A percentile compares a stretch with the other conserved stretches of the same genome.
These are phyloP conservation scores for Ormyrus nitidulus DNA, from an alignment of 2,888 invertebrate genomes.

Conservation along the genomic window DNA sequence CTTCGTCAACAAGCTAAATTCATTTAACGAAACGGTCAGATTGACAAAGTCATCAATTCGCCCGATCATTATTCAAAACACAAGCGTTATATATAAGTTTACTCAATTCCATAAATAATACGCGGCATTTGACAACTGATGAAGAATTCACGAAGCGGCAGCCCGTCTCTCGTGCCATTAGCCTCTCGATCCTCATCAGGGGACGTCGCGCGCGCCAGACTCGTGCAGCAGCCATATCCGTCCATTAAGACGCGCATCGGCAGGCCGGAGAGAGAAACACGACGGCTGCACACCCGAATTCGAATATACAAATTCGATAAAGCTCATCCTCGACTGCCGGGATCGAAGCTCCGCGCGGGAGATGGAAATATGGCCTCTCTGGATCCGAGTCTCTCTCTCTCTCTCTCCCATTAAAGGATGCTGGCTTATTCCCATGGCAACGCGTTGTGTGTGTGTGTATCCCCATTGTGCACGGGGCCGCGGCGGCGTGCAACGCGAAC, in stretches of 20 bases:
- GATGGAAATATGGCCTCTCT: background rate
- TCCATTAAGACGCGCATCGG: too few species aligned
- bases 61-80: too few species aligned
- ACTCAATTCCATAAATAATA: too few species aligned
- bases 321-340: slow-evolving; percentile 1
- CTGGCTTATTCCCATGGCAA: slow-evolving; percentile 69
- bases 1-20: too few species aligned
- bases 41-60: too few species aligned
- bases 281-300: slow-evolving; percentile 15
- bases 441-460: slow-evolving; percentile 50
- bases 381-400: slow-evolving; percentile 55
- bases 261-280: too few species aligned
- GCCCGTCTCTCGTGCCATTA: background rate
- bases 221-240: too few species aligned
- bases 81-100: too few species aligned
- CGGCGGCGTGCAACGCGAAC: slow-evolving; percentile 1
- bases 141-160: background rate
- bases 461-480: slow-evolving; percentile 26
- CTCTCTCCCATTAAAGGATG: slow-evolving; percentile 63
- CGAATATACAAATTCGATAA: slow-evolving; percentile 51
- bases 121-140: background rate
- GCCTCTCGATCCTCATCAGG: too few species aligned
- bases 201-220: too few species aligned
- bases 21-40: too few species aligned
- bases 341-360: background rate